Conservation (phyloP, 2,797 vertebrate species). For the Euthynnus affinis region DNA sequence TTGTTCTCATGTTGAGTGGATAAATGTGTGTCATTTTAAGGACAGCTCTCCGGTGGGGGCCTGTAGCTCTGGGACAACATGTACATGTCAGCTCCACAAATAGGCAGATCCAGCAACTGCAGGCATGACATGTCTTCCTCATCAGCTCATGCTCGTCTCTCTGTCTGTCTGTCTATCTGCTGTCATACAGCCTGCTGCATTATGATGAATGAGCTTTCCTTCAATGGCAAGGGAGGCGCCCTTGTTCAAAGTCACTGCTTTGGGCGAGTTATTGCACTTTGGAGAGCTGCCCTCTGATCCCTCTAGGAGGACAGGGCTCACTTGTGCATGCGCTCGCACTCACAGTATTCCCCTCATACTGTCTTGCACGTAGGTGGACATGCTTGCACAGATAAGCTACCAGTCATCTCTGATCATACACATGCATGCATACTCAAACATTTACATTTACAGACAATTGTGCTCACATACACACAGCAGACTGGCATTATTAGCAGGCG, state of each 20-base stretch:
- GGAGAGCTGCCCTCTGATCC: constrained; percentile 55
- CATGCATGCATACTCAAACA: not conserved
- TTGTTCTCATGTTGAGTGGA: constrained; percentile 80
- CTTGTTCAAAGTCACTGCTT: constrained; percentile 69
- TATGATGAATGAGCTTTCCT: constrained; percentile 59
- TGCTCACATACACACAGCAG: constrained; percentile 25
- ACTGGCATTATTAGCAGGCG: constrained; percentile 33
- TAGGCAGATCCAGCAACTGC: constrained; percentile 56
- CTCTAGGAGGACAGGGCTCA: constrained; percentile 41
- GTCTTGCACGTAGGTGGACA: not conserved
- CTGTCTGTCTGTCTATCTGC: constrained; percentile 3
- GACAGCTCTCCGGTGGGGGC: constrained; percentile 57
- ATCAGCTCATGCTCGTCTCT: constrained; percentile 6
- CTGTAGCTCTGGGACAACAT: constrained; percentile 70
- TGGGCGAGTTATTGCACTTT: constrained; percentile 57
- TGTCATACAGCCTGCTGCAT: constrained; percentile 15
- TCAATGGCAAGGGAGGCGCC: constrained; percentile 37
- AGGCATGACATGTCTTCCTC: constrained; percentile 41
- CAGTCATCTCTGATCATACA: constrained; percentile 7
- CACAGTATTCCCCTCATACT: not conserved
- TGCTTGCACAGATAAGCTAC: not conserved
- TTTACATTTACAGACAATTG: constrained; percentile 22
- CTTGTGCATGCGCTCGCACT: constrained; percentile 23
- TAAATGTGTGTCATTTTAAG: constrained; percentile 78
- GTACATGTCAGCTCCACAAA: constrained; percentile 76